A percentile compares a stretch with the other conserved stretches of the same genome.
Evolutionary conservation across 1,140 invertebrate genomes (phyloP).

Genomic region (Diploscapter pachys): DNA sequence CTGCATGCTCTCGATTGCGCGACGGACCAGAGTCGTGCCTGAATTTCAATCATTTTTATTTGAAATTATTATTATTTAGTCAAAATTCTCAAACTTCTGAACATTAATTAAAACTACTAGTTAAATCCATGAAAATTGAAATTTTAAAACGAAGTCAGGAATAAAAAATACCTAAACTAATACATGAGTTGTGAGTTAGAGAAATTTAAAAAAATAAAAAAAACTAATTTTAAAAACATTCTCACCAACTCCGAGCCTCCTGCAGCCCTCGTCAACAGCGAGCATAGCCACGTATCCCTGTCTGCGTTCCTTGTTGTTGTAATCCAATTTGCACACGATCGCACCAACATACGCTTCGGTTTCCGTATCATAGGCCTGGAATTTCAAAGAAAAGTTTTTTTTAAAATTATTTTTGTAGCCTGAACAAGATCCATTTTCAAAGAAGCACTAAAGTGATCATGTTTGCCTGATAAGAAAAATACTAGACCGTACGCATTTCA

Average conservation of each 20-base stretch:
- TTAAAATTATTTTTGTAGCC: neutral
- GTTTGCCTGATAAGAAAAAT: slow-evolving; percentile 59
- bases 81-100: neutral
- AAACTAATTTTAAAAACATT: neutral
- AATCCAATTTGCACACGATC: slow-evolving; percentile 25
- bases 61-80: neutral
- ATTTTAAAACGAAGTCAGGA: no score
- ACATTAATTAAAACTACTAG: neutral
- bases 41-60: neutral
- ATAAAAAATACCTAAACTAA: neutral
- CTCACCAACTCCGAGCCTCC: slow-evolving; percentile 28
- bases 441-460: no score
- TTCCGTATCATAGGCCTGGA: slow-evolving; percentile 13
- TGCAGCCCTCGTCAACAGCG: slow-evolving; percentile 28
- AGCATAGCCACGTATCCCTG: slow-evolving; percentile 35
- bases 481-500: neutral
- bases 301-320: slow-evolving; percentile 6
- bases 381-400: slow-evolving; percentile 59
- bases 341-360: slow-evolving; percentile 20
- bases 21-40: slow-evolving; percentile 20
- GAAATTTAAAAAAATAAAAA: neutral
- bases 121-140: no score
- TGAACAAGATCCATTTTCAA: no score
- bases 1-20: slow-evolving; percentile 22
- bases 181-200: neutral